Base-by-base conservation (phyloP, 2,888 invertebrate genomes). In the Stenurella melanura region DNA sequence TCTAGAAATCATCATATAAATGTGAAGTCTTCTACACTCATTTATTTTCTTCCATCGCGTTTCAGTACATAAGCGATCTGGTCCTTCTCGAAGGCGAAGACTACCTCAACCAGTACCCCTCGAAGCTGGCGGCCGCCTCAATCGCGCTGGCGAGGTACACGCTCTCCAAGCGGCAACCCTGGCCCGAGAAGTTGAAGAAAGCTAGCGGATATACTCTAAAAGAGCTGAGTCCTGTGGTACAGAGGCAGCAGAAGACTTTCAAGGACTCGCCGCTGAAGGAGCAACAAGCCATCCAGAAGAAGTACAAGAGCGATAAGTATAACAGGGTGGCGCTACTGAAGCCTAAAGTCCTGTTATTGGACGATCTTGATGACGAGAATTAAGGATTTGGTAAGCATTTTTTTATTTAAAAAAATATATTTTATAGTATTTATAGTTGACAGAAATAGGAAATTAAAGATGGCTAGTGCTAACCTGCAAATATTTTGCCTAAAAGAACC, bases 221-320 rank as follows among this genome's bases (percentile, higher is more conserved):
- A 34, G 90, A 92, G 78, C 87, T 93, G 63, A 89, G 88, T 63
- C 90, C 91, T 11, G 90, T 92, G 78, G 87, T 93, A 17, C 85
- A 89, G 54, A 88, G 90, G 74, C 90, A 93, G 70, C 89, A 91
- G 78, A 86, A 87, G 76, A 90, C 91, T 0, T 91, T 91, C 82
- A 84, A 84, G 74, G 90, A 90, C 75, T 91, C 92, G 10, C 89
- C 90, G 9, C 86, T 85, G 12, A 89, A 90, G 77, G 88, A 90
- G 19, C 92, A 92, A 80, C 91, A 92, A 84, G 91, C 93, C 3
- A 90, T 93, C 7, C 88, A 90, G 63, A 91, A 91, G 68, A 93
- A 93, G 85, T 93, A 92, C 88, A 90, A 90, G 71, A 85, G 84
- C 30, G 79, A 79, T 0, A 86, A 86, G 73, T 89, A 86, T 73